Conservation (phyloP, 2,797 vertebrate genomes). For the Pelodytes ibericus region DNA sequence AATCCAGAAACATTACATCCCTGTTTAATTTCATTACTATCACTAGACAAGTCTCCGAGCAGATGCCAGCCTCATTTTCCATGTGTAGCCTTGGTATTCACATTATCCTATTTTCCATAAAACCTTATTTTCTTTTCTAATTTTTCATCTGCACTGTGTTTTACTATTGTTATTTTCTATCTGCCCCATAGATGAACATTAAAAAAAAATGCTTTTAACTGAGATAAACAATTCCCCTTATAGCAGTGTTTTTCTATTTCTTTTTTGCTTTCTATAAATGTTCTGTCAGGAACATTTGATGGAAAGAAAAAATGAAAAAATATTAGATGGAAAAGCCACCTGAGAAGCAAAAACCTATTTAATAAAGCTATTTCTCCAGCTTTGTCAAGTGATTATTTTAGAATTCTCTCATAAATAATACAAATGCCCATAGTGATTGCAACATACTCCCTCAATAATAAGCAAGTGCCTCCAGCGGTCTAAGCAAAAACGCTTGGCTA, state of each 20-base stretch:
- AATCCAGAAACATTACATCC: not conserved
- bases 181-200: not conserved
- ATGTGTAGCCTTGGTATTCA: not conserved
- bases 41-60: not conserved
- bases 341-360: conserved; percentile 20
- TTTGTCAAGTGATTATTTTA: conserved; percentile 43
- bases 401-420: conserved; percentile 50
- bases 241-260: conserved; percentile 8
- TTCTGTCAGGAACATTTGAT: not conserved
- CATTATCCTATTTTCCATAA: not conserved
- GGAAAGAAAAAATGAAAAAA: conserved; percentile 20
- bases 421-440: conserved; percentile 34
- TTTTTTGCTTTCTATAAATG: conserved; percentile 20
- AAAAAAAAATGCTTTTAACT: not conserved
- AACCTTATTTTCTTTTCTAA: no score
- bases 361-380: conserved; percentile 47
- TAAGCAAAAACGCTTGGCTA: conserved; percentile 24
- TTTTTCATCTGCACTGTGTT: not conserved
- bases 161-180: not conserved
- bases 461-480: conserved; percentile 44
- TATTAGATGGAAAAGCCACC: not conserved
- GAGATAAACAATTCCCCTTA: conserved; percentile 7
- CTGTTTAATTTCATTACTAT: not conserved
- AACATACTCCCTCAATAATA: conserved; percentile 34
- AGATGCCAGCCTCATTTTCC: not conserved